A percentile compares a stretch with the other conserved stretches of the same genome.
Conservation (phyloP, 2,797 vertebrate genomes). For the Menidia menidia region DNA sequence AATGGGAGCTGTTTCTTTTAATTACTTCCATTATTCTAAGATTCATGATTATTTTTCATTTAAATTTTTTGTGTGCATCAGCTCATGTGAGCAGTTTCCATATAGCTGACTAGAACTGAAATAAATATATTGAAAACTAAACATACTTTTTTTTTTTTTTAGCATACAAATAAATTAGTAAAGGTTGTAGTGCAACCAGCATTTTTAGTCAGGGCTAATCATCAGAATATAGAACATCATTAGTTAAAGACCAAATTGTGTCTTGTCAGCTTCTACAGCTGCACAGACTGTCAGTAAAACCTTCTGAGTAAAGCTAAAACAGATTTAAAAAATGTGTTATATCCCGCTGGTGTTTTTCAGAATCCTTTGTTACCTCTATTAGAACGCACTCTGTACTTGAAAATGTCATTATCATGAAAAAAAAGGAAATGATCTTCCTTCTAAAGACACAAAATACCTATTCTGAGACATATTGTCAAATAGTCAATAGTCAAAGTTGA, state of each 20-base stretch:
- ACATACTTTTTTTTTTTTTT: not conserved
- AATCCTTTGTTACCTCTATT: not conserved
- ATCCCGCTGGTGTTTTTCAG: not conserved
- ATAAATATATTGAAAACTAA: not conserved
- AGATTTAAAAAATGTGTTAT: no score
- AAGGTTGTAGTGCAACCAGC: not conserved
- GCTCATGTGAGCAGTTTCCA: not conserved
- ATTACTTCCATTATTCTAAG: not conserved
- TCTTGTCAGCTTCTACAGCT: no score
- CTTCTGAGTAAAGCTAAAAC: no score
- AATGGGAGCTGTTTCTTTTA: not conserved
- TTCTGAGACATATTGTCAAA: no score
- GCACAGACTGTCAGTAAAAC: no score
- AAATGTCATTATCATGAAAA: not conserved
- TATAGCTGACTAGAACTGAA: not conserved
- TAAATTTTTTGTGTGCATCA: not conserved
- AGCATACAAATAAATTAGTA: not conserved
- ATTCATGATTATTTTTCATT: not conserved
- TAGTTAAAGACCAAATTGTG: not conserved
- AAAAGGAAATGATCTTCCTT: no score
- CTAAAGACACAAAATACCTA: no score
- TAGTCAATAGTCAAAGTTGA: no score
- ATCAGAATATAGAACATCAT: conserved; percentile 3
- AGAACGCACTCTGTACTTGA: not conserved
- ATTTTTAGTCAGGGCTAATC: not conserved